Evolutionary conservation across 2,888 invertebrate genomes (phyloP), one percentile per base, ranked within the genome.

Genomic region (Leucophenga montana): DNA sequence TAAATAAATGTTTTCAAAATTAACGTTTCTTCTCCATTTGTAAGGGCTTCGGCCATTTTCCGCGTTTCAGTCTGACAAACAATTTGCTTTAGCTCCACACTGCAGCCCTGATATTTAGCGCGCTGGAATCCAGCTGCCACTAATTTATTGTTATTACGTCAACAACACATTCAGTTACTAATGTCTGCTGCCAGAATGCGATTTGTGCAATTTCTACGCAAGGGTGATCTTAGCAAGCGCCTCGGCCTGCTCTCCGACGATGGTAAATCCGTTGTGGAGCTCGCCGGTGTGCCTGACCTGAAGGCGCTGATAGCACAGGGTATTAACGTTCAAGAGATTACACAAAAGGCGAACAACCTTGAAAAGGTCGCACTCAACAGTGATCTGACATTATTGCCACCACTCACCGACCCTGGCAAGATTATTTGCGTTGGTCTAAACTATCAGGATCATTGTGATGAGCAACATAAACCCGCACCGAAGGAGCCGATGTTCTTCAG

Each of bases 371-470:
- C 75, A 13, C 67, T 75, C 5, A 66, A 76, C 16, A 75, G 84
- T 53, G 72, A 76, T 22, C 69, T 88, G 0, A 72, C 71, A 3
- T 67, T 89, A 0, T 65, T 93, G 57, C 91, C 97, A 0, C 97
- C 97, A 0, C 91, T 97, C 18, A 91, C 91, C 1, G 92, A 92
- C 31, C 94, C 95, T 70, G 95, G 96, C 82, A 97, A 97, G 88
- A 91, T 97, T 0, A 91, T 94, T 0, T 96, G 96, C 83, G 92
- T 97, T 14, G 96, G 95, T 0, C 90, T 96, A 71, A 97, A 97
- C 88, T 97, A 97, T 88, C 86, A 90, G 67, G 96, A 96, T 53
- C 96, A 96, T 82, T 97, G 97, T 80, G 90, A 92, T 66, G 97
- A 97, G 85, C 95, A 96, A 85, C 93, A 94, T 20, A 85, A 93